Conservation (phyloP, 2,797 vertebrate species). For the Anguilla marmorata region DNA sequence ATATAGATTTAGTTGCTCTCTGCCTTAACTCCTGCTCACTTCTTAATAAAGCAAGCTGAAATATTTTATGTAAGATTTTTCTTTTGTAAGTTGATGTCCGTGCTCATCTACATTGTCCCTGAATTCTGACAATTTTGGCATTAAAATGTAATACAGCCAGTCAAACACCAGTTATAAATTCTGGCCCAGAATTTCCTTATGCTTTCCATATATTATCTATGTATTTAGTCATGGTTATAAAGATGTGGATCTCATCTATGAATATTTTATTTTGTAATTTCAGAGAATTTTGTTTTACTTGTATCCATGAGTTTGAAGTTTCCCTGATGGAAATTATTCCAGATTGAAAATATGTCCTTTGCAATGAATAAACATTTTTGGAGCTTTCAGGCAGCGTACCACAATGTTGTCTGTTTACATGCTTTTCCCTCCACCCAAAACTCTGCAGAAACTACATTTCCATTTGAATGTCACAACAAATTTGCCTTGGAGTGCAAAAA, state of each 20-base stretch:
- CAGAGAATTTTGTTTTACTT: not conserved
- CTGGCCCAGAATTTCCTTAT: not conserved
- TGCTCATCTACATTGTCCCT: no score
- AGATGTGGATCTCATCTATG: not conserved
- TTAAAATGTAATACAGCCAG: no score
- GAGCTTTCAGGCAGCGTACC: not conserved
- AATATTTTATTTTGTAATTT: not conserved
- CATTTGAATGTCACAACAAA: slow-evolving; percentile 10
- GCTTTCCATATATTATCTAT: not conserved
- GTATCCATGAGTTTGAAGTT: not conserved
- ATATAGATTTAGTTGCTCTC: no score
- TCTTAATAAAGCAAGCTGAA: no score
- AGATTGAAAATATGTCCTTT: not conserved
- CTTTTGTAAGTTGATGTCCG: no score
- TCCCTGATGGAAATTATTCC: not conserved
- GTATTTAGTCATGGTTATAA: not conserved
- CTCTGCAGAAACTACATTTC: not conserved
- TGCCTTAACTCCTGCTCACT: no score
- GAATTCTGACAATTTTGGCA: no score
- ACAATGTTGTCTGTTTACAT: not conserved
- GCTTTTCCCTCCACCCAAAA: not conserved
- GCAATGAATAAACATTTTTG: slow-evolving; percentile 2
- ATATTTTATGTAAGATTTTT: no score
- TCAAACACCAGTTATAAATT: not conserved
- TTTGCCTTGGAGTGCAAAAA: not conserved